These are phyloP conservation scores for Eriosoma lanigerum DNA, from an alignment of 1,140 invertebrate genomes.

Conservation along the genomic window DNA sequence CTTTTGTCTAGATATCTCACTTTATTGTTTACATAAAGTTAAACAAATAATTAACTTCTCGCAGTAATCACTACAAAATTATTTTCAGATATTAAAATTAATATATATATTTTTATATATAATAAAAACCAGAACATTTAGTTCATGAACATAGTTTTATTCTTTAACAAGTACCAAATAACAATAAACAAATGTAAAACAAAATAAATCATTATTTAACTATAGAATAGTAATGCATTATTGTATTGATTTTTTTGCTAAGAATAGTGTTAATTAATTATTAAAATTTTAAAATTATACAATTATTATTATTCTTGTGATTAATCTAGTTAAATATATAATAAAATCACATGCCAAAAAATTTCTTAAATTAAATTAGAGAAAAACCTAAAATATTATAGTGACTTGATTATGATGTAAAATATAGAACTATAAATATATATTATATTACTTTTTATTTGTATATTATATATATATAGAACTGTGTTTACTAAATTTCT, in stretches of 20 bases:
- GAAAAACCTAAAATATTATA: neutral
- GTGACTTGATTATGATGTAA: neutral
- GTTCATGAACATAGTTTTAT: constrained; percentile 1
- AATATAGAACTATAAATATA: neutral
- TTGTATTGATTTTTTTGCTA: neutral
- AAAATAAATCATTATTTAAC: constrained; percentile 1
- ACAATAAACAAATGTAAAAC: neutral
- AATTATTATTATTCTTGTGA: neutral
- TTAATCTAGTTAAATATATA: neutral
- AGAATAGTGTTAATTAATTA: neutral
- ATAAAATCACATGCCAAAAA: constrained; percentile 3
- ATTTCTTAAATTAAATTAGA: neutral
- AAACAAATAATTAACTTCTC: neutral
- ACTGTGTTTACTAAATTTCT: neutral
- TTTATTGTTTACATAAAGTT: neutral
- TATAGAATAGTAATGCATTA: neutral
- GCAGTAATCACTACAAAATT: neutral
- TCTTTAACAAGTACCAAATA: constrained; percentile 14
- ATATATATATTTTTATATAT: neutral
- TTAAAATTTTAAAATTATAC: neutral
- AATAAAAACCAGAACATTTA: constrained; percentile 1
- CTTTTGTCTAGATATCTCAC: neutral
- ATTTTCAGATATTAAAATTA: neutral
- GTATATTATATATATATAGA: no score
- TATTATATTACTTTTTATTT: neutral